phyloP scores from a whole-genome alignment of 2,888 invertebrate genomes.

The Gymnocheta viridis region DNA sequence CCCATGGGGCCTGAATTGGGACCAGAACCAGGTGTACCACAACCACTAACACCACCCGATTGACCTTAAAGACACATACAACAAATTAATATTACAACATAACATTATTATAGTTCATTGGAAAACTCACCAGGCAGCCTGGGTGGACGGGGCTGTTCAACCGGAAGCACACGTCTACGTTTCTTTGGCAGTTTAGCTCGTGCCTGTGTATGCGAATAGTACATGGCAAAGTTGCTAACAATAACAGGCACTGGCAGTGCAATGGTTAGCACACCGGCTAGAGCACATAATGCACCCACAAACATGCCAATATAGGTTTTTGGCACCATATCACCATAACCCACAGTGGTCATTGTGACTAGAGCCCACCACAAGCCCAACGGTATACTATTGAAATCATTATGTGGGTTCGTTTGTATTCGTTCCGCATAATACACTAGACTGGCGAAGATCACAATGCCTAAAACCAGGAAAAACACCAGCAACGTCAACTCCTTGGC shows the following conservation, averaged over 20 bases:
- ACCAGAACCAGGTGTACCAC: slow-evolving; percentile 82
- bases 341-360: slow-evolving; percentile 99
- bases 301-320: slow-evolving; percentile 99
- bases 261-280: slow-evolving; percentile 99
- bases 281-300: slow-evolving; percentile 98
- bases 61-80: slow-evolving; percentile 74
- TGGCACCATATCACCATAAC: slow-evolving; percentile 99
- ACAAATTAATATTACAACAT: background rate
- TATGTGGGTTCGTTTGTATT: slow-evolving; percentile 96
- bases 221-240: slow-evolving; percentile 99
- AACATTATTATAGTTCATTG: background rate
- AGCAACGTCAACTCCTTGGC: slow-evolving; percentile 97
- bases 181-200: slow-evolving; percentile 99
- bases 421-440: slow-evolving; percentile 99
- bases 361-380: slow-evolving; percentile 99
- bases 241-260: slow-evolving; percentile 99
- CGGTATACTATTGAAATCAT: slow-evolving; percentile 99
- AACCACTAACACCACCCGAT: slow-evolving; percentile 80
- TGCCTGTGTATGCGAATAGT: slow-evolving; percentile 97
- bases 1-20: slow-evolving; percentile 81
- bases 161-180: slow-evolving; percentile 96
- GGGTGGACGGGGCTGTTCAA: slow-evolving; percentile 91
- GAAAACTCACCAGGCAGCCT: slow-evolving; percentile 76
- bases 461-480: slow-evolving; percentile 98
- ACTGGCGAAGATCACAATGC: slow-evolving; percentile 99